phyloP scores from a whole-genome alignment of 2,797 vertebrate species.

The Rhinogobio ventralis region DNA sequence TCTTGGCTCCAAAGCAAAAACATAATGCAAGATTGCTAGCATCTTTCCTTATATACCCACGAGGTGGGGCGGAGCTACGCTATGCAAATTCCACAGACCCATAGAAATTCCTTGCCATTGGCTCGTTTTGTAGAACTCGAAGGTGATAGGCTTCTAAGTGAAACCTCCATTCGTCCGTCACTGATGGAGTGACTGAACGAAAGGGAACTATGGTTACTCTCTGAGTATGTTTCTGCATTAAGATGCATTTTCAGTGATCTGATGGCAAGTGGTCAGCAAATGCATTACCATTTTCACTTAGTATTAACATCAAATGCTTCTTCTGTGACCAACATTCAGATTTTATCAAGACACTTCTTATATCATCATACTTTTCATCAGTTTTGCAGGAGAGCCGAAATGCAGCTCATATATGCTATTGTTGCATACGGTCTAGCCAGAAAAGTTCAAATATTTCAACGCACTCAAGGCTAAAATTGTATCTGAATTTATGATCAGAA shows the following conservation, averaged over 20 bases:
- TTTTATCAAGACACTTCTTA: constrained; percentile 1
- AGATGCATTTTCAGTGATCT: not conserved
- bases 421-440: not conserved
- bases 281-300: not conserved
- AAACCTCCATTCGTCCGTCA: no score
- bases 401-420: not conserved
- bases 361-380: not conserved
- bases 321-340: not conserved
- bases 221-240: not conserved
- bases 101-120: no score
- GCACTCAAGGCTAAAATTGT: not conserved
- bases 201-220: not conserved
- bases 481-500: not conserved
- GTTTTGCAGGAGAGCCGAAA: not conserved
- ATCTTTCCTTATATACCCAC: no score
- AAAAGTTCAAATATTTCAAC: not conserved
- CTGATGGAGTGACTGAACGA: no score
- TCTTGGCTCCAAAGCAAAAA: no score
- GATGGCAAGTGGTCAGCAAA: not conserved
- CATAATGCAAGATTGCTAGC: no score
- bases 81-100: no score
- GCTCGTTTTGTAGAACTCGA: no score
- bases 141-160: no score
- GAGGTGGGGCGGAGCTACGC: no score
- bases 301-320: not conserved